Conservation (phyloP, 2,888 invertebrate species). For the Mimumesa dahlbomi region DNA sequence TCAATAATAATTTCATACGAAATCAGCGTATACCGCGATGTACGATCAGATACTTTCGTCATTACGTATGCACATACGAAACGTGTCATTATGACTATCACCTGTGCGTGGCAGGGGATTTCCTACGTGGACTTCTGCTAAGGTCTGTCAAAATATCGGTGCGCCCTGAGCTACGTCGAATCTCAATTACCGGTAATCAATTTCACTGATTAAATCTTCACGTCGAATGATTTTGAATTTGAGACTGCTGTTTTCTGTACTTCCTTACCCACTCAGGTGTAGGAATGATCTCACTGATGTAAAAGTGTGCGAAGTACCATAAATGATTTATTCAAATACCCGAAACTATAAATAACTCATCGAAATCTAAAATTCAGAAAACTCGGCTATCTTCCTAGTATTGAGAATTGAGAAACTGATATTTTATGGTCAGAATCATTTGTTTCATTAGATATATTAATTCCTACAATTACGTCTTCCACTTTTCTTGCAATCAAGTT, state of each 20-base stretch:
- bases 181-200: slow-evolving; percentile 68
- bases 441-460: too few relatives aligned
- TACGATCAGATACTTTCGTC: slow-evolving; percentile 23
- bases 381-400: too few relatives aligned
- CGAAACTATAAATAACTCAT: too few relatives aligned
- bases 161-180: slow-evolving; percentile 31
- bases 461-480: too few relatives aligned
- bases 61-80: slow-evolving; percentile 18
- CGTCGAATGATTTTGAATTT: slow-evolving; percentile 70
- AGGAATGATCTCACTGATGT: slow-evolving; percentile 7
- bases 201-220: slow-evolving; percentile 70
- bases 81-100: slow-evolving; percentile 48
- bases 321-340: too few relatives aligned
- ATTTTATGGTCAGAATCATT: too few relatives aligned
- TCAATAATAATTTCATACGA: too few relatives aligned
- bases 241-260: slow-evolving; percentile 48
- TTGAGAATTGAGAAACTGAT: too few relatives aligned
- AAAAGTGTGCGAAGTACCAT: too few relatives aligned
- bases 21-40: too few relatives aligned
- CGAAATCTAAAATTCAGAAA: too few relatives aligned
- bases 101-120: slow-evolving; percentile 43
- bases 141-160: slow-evolving; percentile 49
- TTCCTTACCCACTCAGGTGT: slow-evolving; percentile 7
- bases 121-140: slow-evolving; percentile 60
- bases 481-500: too few relatives aligned